A percentile compares a stretch with the other conserved stretches of the same genome.
phyloP scores from a whole-genome alignment of 2,113 vertebrate species.

The Serilophus lunatus region DNA sequence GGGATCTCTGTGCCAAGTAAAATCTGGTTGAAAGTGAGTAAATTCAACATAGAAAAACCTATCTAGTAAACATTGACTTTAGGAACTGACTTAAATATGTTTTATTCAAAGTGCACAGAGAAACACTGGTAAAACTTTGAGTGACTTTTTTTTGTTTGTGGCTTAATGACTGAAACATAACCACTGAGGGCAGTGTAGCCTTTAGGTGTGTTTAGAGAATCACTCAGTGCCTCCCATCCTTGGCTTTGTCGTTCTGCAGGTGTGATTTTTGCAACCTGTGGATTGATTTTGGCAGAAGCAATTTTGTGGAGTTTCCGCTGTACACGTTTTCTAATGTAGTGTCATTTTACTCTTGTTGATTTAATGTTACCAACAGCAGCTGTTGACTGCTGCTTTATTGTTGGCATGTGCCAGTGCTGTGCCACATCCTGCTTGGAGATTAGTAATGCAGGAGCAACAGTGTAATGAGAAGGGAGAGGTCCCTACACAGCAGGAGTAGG shows the following conservation, averaged over 20 bases:
- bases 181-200: neutral
- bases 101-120: neutral
- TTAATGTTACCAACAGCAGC: neutral
- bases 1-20: neutral
- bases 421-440: neutral
- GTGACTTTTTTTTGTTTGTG: neutral
- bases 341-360: neutral
- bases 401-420: neutral
- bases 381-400: neutral
- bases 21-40: neutral
- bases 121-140: neutral
- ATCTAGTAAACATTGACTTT: neutral
- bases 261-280: neutral
- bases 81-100: neutral
- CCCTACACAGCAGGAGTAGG: neutral
- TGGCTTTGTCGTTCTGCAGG: neutral
- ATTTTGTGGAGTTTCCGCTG: neutral
- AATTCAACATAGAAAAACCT: neutral
- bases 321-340: neutral
- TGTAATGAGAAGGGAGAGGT: neutral
- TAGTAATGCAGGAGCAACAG: neutral
- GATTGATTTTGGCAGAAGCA: slow-evolving; percentile 42
- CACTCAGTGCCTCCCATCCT: neutral
- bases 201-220: neutral
- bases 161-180: neutral